phyloP scores from a whole-genome alignment of 2,888 invertebrate genomes.

The Anthophora plumipes region DNA sequence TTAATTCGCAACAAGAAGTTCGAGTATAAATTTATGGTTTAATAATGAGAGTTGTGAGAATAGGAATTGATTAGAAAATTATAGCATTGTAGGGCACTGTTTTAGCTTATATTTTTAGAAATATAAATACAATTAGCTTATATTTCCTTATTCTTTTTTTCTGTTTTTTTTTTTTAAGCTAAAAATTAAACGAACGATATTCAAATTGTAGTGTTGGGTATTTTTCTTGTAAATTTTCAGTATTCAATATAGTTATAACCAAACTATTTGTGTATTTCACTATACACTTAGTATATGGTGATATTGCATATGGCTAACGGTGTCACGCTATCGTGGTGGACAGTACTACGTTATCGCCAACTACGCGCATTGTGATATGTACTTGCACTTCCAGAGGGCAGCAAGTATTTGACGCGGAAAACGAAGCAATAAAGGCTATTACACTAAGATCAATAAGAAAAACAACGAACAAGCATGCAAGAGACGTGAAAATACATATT shows the following conservation, averaged over 20 bases:
- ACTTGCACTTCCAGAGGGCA: slow-evolving; percentile 49
- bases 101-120: no score
- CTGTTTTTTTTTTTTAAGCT: no score
- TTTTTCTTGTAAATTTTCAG: not conserved
- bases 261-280: not conserved
- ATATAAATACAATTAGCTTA: no score
- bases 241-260: not conserved
- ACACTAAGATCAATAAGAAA: not conserved
- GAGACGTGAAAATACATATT: not conserved
- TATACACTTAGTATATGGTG: not conserved
- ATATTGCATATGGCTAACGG: not conserved
- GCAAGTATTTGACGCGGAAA: slow-evolving; percentile 32
- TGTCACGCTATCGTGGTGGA: no score
- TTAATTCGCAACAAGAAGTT: no score
- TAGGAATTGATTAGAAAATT: no score
- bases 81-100: no score
- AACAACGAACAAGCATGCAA: not conserved
- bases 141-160: no score
- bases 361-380: slow-evolving; percentile 6
- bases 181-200: no score
- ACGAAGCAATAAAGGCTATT: not conserved
- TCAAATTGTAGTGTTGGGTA: no score
- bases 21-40: no score
- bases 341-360: slow-evolving; percentile 41
- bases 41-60: no score